These are phyloP conservation scores for Enteromius paludinosus DNA, from an alignment of 2,797 vertebrate genomes.

Conservation along the genomic window DNA sequence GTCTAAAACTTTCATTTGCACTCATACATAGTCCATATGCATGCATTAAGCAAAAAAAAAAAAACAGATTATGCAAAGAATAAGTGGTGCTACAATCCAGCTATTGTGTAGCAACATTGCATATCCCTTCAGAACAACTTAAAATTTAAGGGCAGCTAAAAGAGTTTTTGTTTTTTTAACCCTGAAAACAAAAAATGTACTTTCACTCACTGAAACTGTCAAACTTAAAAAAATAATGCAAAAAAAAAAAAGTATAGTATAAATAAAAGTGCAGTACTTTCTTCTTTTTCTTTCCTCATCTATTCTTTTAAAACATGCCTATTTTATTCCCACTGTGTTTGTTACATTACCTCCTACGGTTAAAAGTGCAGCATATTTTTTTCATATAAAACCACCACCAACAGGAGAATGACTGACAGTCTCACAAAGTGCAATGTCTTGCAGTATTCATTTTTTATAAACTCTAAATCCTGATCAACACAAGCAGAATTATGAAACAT, in stretches of 20 bases:
- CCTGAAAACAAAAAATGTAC: neutral
- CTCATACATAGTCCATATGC: neutral
- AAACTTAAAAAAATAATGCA: neutral
- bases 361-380: neutral
- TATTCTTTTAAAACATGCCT: neutral
- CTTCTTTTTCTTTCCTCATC: neutral
- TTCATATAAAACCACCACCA: neutral
- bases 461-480: slow-evolving; percentile 18
- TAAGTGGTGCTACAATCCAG: neutral
- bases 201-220: neutral
- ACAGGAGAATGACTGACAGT: neutral
- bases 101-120: neutral
- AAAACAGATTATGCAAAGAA: neutral
- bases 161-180: no score
- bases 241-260: neutral
- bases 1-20: neutral
- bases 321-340: slow-evolving; percentile 1
- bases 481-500: slow-evolving; percentile 13
- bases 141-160: neutral
- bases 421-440: neutral
- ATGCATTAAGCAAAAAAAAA: no score
- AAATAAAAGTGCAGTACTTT: neutral
- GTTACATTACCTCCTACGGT: neutral
- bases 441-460: slow-evolving; percentile 13
- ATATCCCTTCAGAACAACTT: neutral